phyloP scores from a whole-genome alignment of 2,797 vertebrate species.

The Enteromius treurensis region DNA sequence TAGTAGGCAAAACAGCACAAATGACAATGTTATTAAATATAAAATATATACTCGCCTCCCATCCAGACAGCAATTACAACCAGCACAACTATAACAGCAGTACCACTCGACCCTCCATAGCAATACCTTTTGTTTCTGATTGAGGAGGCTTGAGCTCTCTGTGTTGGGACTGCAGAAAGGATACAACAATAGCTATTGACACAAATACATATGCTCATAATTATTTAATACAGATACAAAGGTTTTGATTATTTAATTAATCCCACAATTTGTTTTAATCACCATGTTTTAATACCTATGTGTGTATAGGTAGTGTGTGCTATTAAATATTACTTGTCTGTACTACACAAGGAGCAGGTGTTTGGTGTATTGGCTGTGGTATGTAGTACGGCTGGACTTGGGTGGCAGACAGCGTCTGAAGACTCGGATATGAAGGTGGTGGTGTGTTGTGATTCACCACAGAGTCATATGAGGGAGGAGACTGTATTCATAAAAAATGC shows the following conservation, averaged over 20 bases:
- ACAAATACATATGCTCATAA: background rate
- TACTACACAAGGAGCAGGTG: constrained; percentile 14
- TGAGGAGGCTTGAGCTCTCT: constrained; percentile 7
- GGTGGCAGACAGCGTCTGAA: background rate
- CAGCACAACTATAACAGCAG: constrained; percentile 19
- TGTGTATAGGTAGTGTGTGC: background rate
- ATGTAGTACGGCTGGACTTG: constrained; percentile 49
- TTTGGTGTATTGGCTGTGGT: constrained; percentile 35
- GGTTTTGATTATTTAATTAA: background rate
- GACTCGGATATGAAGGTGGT: constrained; percentile 45
- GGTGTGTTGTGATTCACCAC: constrained; percentile 36
- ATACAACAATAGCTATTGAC: background rate
- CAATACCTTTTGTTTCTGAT: constrained; percentile 20
- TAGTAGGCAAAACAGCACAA: background rate
- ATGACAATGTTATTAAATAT: background rate
- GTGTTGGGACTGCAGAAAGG: constrained; percentile 31
- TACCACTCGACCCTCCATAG: constrained; percentile 44
- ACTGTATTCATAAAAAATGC: constrained; percentile 32
- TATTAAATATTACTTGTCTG: constrained; percentile 40
- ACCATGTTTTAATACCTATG: background rate
- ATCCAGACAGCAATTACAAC: constrained; percentile 57
- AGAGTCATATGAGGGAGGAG: constrained; percentile 56
- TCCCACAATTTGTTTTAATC: background rate
- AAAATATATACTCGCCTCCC: constrained; percentile 51
- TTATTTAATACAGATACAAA: background rate